A percentile compares a stretch with the other conserved stretches of the same genome.
These are phyloP conservation scores for Narcine bancroftii DNA, from an alignment of 2,113 vertebrate genomes.

Conservation along the genomic window DNA sequence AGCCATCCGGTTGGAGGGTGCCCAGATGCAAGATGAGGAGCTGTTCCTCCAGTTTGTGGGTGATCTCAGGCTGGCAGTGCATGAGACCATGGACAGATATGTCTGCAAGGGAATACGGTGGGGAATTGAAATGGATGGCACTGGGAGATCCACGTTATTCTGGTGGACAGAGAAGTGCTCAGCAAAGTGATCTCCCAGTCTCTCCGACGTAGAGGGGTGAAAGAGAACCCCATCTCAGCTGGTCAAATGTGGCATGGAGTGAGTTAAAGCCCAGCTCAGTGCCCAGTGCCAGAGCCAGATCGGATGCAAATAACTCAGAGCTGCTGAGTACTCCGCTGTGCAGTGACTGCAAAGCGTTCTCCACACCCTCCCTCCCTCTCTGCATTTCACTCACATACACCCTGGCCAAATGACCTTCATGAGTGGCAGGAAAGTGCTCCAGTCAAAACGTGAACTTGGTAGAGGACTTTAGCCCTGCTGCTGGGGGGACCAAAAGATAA, in stretches of 20 bases:
- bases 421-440: background rate
- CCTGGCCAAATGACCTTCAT: background rate
- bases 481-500: background rate
- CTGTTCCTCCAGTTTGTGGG: no score
- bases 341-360: background rate
- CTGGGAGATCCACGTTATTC: no score
- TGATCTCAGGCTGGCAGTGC: no score
- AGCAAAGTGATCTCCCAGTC: no score
- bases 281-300: background rate
- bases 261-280: conserved; percentile 10
- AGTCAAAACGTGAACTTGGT: background rate
- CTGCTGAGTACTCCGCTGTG: background rate
- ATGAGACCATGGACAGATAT: no score
- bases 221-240: background rate
- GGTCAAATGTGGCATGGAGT: background rate
- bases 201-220: no score
- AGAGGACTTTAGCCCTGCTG: conserved; percentile 1
- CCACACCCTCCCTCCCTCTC: no score
- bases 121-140: no score
- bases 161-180: no score
- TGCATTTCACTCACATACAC: background rate
- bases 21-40: no score
- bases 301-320: background rate
- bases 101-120: no score
- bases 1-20: no score